Percentiles rank a stretch among this genome's conserved stretches.
These are phyloP conservation scores for Sarcophaga carnaria DNA, from an alignment of 2,888 invertebrate species.

Conservation along the genomic window DNA sequence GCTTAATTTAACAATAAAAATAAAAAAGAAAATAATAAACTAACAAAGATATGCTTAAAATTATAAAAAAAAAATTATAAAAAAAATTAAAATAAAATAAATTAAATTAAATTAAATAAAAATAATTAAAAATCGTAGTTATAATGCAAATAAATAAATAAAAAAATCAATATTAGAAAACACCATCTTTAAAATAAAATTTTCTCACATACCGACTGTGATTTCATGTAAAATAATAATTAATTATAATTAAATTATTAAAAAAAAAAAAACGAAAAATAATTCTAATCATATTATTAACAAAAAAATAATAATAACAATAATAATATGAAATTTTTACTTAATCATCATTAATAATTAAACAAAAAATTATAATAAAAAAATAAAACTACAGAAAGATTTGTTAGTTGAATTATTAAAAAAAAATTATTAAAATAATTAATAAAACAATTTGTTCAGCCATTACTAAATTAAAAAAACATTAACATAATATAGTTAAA, in stretches of 20 bases:
- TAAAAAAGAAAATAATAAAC: slow-evolving; percentile 23
- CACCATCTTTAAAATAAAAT: slow-evolving; percentile 71
- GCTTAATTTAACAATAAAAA: slow-evolving; percentile 51
- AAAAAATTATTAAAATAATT: slow-evolving; percentile 9
- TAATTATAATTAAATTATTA: slow-evolving; percentile 27
- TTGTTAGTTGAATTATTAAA: slow-evolving; percentile 43
- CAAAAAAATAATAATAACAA: background rate
- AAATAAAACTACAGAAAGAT: slow-evolving; percentile 38
- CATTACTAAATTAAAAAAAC: background rate
- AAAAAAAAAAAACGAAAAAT: slow-evolving; percentile 8
- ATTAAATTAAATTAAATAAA: slow-evolving; percentile 41
- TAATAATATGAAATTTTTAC: slow-evolving; percentile 36
- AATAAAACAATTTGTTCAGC: slow-evolving; percentile 16
- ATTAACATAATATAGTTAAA: slow-evolving; percentile 11
- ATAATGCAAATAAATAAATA: slow-evolving; percentile 52
- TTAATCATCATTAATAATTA: slow-evolving; percentile 38
- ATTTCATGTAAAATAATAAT: slow-evolving; percentile 79
- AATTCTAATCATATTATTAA: slow-evolving; percentile 25
- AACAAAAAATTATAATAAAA: slow-evolving; percentile 17
- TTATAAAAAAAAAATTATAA: slow-evolving; percentile 31
- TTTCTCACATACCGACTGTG: slow-evolving; percentile 82
- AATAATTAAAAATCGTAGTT: slow-evolving; percentile 36
- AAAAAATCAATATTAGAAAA: slow-evolving; percentile 45
- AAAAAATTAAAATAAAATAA: slow-evolving; percentile 12
- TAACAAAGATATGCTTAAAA: background rate